Evolutionary conservation across 2,888 invertebrate species (phyloP).

Genomic region (Sarcophaga rosellei): DNA sequence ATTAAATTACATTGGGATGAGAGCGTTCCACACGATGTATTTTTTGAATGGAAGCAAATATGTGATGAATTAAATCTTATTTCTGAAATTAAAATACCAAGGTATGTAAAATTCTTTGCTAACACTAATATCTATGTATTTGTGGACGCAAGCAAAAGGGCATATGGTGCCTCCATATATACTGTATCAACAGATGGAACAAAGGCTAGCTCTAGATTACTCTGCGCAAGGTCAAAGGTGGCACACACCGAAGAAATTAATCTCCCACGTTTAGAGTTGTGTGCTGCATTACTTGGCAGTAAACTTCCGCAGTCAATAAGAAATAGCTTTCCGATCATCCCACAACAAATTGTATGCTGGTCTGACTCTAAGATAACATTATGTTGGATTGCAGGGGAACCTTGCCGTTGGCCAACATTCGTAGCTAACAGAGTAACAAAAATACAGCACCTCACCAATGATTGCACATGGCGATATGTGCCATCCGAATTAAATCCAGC

Average conservation of each 20-base stretch:
- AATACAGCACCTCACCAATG: conserved; percentile 16
- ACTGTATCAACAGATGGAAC: conserved; percentile 9
- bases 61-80: neutral
- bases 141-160: conserved; percentile 50
- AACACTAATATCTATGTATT: conserved; percentile 47
- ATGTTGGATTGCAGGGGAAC: conserved; percentile 28
- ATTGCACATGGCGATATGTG: conserved; percentile 11
- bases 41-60: conserved; percentile 27
- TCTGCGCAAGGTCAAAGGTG: conserved; percentile 42
- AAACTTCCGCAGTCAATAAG: too few species aligned
- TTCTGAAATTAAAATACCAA: conserved; percentile 33
- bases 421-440: conserved; percentile 40
- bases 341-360: conserved; percentile 26
- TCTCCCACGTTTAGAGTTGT: conserved; percentile 45
- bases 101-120: conserved; percentile 37
- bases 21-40: conserved; percentile 40
- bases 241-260: conserved; percentile 38
- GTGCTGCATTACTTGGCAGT: conserved; percentile 40
- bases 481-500: conserved; percentile 12
- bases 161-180: conserved; percentile 57
- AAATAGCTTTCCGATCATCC: neutral
- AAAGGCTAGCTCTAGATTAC: neutral
- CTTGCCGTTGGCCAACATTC: conserved; percentile 23
- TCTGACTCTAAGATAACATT: conserved; percentile 37
- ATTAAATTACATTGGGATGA: conserved; percentile 60